Percentiles rank a stretch among this genome's conserved stretches.
phyloP scores from a whole-genome alignment of 2,113 vertebrate species.

The Psephotus haematonotus region DNA sequence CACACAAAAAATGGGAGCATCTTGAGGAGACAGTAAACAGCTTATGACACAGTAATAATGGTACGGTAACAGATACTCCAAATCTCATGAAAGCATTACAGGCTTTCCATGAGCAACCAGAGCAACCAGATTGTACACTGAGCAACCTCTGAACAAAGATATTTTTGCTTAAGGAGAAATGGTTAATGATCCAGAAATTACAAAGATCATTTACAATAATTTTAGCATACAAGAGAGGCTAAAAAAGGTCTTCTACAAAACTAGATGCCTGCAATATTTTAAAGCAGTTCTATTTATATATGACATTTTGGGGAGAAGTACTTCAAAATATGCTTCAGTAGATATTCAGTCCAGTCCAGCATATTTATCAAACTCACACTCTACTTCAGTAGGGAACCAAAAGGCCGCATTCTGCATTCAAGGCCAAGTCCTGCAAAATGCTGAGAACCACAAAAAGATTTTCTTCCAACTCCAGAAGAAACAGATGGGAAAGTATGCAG shows the following conservation, averaged over 20 bases:
- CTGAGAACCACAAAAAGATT: background rate
- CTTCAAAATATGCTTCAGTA: background rate
- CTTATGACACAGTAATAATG: background rate
- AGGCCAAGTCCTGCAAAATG: background rate
- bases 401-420: background rate
- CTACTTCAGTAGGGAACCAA: background rate
- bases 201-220: background rate
- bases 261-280: background rate
- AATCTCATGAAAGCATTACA: background rate
- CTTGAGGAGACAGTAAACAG: background rate
- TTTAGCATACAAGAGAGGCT: background rate
- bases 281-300: background rate
- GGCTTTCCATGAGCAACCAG: background rate
- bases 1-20: background rate
- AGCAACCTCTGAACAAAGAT: background rate
- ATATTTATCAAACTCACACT: background rate
- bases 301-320: background rate
- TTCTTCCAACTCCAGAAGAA: background rate
- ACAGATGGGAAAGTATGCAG: background rate
- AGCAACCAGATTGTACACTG: background rate
- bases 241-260: background rate
- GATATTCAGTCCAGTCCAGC: background rate
- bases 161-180: constrained; percentile 18
- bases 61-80: background rate
- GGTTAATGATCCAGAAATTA: constrained; percentile 28